Conservation (phyloP, 1,140 invertebrate species). For the Cecropterus lyciades region DNA sequence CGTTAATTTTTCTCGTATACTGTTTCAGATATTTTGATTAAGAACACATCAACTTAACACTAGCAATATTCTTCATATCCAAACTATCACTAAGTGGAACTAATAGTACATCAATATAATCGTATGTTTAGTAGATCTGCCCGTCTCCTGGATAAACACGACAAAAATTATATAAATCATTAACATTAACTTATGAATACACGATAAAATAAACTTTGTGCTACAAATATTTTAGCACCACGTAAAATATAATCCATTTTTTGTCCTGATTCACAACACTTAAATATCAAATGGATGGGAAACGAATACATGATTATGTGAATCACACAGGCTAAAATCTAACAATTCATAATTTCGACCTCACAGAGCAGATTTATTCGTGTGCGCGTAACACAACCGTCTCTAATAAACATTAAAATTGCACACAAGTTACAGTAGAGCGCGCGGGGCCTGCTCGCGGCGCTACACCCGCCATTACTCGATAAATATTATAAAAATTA, state of each 20-base stretch:
- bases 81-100: slow-evolving; percentile 62
- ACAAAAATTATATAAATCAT: slow-evolving; percentile 42
- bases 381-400: slow-evolving; percentile 65
- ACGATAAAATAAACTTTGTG: slow-evolving; percentile 65
- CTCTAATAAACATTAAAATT: slow-evolving; percentile 68
- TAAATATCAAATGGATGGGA: slow-evolving; percentile 33
- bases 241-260: slow-evolving; percentile 59
- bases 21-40: slow-evolving; percentile 81
- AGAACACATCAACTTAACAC: slow-evolving; percentile 78
- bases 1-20: slow-evolving; percentile 72
- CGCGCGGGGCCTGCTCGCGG: not conserved
- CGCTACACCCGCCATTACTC: not conserved
- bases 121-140: slow-evolving; percentile 31
- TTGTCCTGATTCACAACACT: slow-evolving; percentile 71
- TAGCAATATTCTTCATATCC: slow-evolving; percentile 61
- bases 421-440: slow-evolving; percentile 50
- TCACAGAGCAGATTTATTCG: slow-evolving; percentile 44
- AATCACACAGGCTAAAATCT: slow-evolving; percentile 40
- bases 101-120: slow-evolving; percentile 51
- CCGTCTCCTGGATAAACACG: slow-evolving; percentile 33
- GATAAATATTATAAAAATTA: not conserved
- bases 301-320: slow-evolving; percentile 43
- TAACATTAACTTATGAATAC: slow-evolving; percentile 65
- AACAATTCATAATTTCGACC: slow-evolving; percentile 34
- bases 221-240: slow-evolving; percentile 65